Evolutionary conservation across 2,888 invertebrate genomes (phyloP), one percentile per base, ranked within the genome.

Genomic region (Iselma pallidipennis): DNA sequence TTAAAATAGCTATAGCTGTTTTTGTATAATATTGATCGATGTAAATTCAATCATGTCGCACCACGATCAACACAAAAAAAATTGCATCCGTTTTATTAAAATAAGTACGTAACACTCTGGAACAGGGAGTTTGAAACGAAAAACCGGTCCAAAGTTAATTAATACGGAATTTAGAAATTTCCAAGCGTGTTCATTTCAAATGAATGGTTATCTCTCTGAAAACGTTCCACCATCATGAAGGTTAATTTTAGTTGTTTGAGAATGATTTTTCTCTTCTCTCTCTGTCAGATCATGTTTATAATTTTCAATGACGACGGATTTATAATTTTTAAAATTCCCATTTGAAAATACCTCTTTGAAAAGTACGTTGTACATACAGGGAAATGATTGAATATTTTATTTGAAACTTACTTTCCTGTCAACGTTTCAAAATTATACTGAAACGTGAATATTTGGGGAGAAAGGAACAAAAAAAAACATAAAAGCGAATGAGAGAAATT

Each of bases 131-230:
- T 42, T 10, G 21, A 42, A 42, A 42, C 42, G 42, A 50, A 57
- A 56, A 62, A 57, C 55, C 57, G 57, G 55, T 60, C 60, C 52
- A 31, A 45, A 57, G 62, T 63, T 63, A 63, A 63, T 63, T 59
- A 63, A 63, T 55, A 55, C 37, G 52, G 59, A 58, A 63, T 63
- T 63, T 55, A 55, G 51, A 49, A 57, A 55, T 63, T 59, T 63
- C 55, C 52, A 55, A 51, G 51, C 29, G 54, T 50, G 26, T 50
- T 50, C 50, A 50, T 29, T 28, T 50, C 50, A 25, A 42, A 37
- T 26, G 9, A 49, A 50, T 29, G 50, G 12, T 50, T 29, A 26
- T 28, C 50, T 14, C 16, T 50, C 12, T 26, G 26, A 29, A 28
- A 16, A 29, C 16, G 25, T 2, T 50, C 16, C 50, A 26, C 53